A percentile compares a stretch with the other conserved stretches of the same genome.
Evolutionary conservation across 2,113 vertebrate species (phyloP).

Genomic region (Marcusenius ussheri): DNA sequence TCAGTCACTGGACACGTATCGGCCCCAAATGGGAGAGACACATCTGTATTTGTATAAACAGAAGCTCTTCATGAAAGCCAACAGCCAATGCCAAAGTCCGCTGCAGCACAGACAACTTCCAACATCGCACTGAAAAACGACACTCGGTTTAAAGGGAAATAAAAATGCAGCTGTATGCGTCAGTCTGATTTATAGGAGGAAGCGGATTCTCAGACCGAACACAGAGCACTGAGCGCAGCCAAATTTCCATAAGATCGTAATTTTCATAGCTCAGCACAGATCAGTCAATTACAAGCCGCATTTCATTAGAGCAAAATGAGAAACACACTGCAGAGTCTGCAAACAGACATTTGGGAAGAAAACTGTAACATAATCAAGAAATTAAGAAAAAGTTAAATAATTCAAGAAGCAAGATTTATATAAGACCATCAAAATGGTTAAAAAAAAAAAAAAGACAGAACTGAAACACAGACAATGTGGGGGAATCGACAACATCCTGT

Average conservation of each 20-base stretch:
- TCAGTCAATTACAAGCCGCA: not conserved
- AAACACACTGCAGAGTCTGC: not conserved
- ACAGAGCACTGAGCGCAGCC: not conserved
- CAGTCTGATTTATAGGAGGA: not conserved
- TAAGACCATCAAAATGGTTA: not conserved
- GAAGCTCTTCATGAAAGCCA: not conserved
- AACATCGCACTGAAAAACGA: not conserved
- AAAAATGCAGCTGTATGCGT: not conserved
- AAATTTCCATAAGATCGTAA: not conserved
- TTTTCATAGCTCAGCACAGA: not conserved
- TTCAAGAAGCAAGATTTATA: not conserved
- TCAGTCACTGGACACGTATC: not conserved
- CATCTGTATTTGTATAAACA: not conserved
- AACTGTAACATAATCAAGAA: not conserved
- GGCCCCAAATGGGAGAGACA: not conserved
- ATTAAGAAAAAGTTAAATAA: not conserved
- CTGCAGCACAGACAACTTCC: not conserved
- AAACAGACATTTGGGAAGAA: not conserved
- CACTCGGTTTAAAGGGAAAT: not conserved
- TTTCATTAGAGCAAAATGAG: not conserved
- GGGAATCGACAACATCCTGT: not conserved
- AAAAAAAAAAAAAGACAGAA: not conserved
- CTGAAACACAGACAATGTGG: not conserved
- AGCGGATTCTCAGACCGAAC: not conserved
- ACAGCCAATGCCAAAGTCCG: not conserved